Conservation (phyloP, 2,888 invertebrate genomes). For the Molanna angustata region DNA sequence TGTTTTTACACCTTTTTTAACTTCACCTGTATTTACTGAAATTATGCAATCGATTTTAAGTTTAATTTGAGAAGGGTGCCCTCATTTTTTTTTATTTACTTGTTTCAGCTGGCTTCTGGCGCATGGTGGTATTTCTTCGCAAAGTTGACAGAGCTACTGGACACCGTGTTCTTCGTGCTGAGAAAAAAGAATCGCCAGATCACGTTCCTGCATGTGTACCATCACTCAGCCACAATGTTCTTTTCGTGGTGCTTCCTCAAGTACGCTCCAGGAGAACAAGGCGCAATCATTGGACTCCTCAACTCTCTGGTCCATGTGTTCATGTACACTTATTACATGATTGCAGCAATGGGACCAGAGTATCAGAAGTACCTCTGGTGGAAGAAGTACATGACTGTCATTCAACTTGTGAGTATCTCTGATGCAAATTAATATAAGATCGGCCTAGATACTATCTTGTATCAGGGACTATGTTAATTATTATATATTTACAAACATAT, state of each 20-base stretch:
- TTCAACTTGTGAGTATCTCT: constrained; percentile 74
- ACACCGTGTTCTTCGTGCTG: constrained; percentile 85
- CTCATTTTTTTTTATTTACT: too few species aligned
- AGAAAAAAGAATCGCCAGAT: constrained; percentile 77
- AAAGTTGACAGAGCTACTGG: constrained; percentile 74
- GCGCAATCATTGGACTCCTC: constrained; percentile 65
- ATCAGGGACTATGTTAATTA: too few species aligned
- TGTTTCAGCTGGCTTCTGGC: constrained; percentile 55
- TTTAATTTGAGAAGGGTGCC: too few species aligned
- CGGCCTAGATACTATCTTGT: too few species aligned
- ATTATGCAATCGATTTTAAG: neutral
- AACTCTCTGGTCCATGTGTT: constrained; percentile 77
- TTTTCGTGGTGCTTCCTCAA: constrained; percentile 73
- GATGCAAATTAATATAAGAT: too few species aligned
- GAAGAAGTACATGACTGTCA: constrained; percentile 79
- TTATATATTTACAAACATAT: too few species aligned
- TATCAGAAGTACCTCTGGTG: constrained; percentile 77
- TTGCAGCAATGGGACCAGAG: constrained; percentile 72
- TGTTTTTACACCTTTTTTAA: neutral
- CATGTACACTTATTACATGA: constrained; percentile 79
- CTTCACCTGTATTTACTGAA: neutral
- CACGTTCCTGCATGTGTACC: constrained; percentile 85
- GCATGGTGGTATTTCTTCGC: constrained; percentile 82
- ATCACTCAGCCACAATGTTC: constrained; percentile 75
- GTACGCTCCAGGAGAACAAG: constrained; percentile 72